A percentile compares a stretch with the other conserved stretches of the same genome.
Evolutionary conservation across 2,888 invertebrate genomes (phyloP).

Genomic region (Crioceris asparagi): DNA sequence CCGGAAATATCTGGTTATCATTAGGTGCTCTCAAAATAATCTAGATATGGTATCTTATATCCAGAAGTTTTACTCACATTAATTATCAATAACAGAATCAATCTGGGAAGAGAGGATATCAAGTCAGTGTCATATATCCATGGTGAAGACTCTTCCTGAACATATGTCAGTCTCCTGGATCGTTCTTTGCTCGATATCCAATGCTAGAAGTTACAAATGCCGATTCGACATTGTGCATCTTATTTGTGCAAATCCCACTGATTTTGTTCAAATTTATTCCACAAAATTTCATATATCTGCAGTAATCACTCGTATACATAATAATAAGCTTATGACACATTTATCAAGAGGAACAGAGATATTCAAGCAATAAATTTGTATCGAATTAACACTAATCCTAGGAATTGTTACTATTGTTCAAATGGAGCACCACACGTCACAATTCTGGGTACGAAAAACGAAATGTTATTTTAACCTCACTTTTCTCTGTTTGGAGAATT

Average conservation of each 20-base stretch:
- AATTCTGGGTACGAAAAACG: conserved; percentile 14
- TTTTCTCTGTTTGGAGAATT: conserved; percentile 19
- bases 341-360: conserved; percentile 5
- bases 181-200: conserved; percentile 38
- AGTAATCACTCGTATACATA: conserved; percentile 30
- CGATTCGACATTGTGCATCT: conserved; percentile 32
- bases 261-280: conserved; percentile 29
- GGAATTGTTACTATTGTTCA: too few species aligned
- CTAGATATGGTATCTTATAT: too few species aligned
- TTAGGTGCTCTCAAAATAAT: too few species aligned
- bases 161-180: conserved; percentile 52
- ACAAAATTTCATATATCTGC: conserved; percentile 24
- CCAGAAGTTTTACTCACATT: too few species aligned
- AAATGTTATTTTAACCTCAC: conserved; percentile 23
- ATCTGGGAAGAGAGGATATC: conserved; percentile 25
- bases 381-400: too few species aligned
- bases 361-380: background rate
- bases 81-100: conserved; percentile 18
- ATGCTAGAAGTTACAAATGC: conserved; percentile 33
- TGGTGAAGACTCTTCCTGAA: conserved; percentile 23
- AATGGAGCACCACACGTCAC: conserved; percentile 20
- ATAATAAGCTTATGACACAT: conserved; percentile 21
- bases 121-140: conserved; percentile 33
- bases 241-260: conserved; percentile 33
- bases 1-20: too few species aligned